These are phyloP conservation scores for Microtus pennsylvanicus DNA, from an alignment of 2,113 vertebrate genomes.

Conservation along the genomic window DNA sequence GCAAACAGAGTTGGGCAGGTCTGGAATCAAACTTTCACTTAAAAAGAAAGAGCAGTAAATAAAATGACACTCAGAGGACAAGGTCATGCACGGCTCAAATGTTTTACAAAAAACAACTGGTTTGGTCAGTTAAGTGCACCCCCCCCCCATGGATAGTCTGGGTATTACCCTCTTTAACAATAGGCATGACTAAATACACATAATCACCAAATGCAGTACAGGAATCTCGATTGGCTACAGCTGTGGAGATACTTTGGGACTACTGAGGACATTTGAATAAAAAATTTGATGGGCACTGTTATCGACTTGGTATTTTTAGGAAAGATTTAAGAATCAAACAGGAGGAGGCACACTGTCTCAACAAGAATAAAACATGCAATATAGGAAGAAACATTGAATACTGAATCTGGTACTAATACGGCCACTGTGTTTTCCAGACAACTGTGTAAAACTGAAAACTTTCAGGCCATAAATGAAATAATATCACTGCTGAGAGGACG, in stretches of 20 bases:
- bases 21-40: slow-evolving; percentile 24
- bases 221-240: neutral
- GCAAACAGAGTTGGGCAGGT: neutral
- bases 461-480: slow-evolving; percentile 4
- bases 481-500: neutral
- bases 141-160: neutral
- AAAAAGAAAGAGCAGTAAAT: slow-evolving; percentile 12
- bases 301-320: neutral
- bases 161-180: neutral
- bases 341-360: neutral
- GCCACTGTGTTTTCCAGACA: neutral
- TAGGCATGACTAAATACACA: neutral
- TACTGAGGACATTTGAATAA: neutral
- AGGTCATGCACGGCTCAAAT: slow-evolving; percentile 10
- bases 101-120: neutral
- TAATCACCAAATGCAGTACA: slow-evolving; percentile 2
- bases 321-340: slow-evolving; percentile 24
- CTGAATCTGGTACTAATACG: neutral
- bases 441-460: slow-evolving; percentile 1
- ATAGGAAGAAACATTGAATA: neutral
- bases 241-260: neutral
- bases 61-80: slow-evolving; percentile 5
- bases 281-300: slow-evolving; percentile 26
- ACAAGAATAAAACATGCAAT: neutral
- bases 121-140: neutral